Conservation (phyloP, 1,140 invertebrate species). For the Drosophila suzukii region DNA sequence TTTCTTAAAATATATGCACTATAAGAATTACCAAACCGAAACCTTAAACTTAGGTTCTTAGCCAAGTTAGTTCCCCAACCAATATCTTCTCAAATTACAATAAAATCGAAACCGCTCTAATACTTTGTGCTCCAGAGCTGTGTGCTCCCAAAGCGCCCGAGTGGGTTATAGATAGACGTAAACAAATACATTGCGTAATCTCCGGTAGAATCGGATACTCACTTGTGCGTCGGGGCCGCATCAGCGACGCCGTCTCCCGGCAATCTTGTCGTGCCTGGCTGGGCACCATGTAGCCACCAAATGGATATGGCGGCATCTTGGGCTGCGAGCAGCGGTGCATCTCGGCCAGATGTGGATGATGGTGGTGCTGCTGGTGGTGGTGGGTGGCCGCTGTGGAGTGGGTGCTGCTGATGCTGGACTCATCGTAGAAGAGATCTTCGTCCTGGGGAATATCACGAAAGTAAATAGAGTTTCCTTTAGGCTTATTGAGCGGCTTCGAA, state of each 20-base stretch:
- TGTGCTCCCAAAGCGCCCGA: conserved; percentile 19
- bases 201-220: conserved; percentile 53
- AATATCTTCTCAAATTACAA: conserved; percentile 18
- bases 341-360: conserved; percentile 50
- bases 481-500: not conserved
- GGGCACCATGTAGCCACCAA: conserved; percentile 75
- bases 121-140: conserved; percentile 54
- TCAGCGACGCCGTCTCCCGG: conserved; percentile 40
- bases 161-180: conserved; percentile 30
- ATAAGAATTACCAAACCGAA: not conserved
- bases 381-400: conserved; percentile 52
- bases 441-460: conserved; percentile 39
- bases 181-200: conserved; percentile 17
- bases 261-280: conserved; percentile 51
- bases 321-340: conserved; percentile 77
- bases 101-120: conserved; percentile 8
- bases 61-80: not conserved
- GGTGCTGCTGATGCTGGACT: conserved; percentile 65
- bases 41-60: not conserved
- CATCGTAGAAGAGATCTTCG: conserved; percentile 79
- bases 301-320: conserved; percentile 82
- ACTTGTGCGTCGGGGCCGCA: conserved; percentile 82
- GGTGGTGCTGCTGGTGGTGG: conserved; percentile 32
- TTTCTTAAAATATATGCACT: not conserved
- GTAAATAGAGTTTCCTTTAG: not conserved